Evolutionary conservation across 1,140 invertebrate genomes (phyloP), one percentile per base, ranked within the genome.

Genomic region (Musca vetustissima): DNA sequence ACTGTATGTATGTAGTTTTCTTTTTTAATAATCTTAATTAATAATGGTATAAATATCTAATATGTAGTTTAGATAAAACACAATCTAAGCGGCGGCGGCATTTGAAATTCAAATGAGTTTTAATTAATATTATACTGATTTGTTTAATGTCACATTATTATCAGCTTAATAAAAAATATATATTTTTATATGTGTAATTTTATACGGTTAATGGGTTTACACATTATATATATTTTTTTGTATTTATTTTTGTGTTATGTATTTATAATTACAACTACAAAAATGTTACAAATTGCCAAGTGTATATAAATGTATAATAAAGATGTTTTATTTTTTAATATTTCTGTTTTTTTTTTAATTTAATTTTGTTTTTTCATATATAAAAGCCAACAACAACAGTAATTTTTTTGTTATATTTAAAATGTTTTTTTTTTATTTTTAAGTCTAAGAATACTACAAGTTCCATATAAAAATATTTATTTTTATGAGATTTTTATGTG

Each of bases 261-360:
- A 28, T 28, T 25, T 57, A 32, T 66, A 61, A 49, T 32, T 68
- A 61, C 67, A 47, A 64, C 57, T 65, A 49, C 64, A 21, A n/a
- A 48, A 49, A 47, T 64, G 17, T 32, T 68, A 69, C 61, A 69
- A 69, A 64, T n/a, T 69, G 57, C 67, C 64, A 68, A 69, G 49
- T 64, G 49, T 64, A 61, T 57, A 49, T 64, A 68, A 68, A 64
- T 68, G 50, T 68, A 28, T 67, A 59, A 48, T 61, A 36, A 36
- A 28, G 25, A 59, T 59, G 17, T 28, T 32, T n/a, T 32, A 32
- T 15, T 61, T 61, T 61, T 36, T 61, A 43, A n/a, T 61, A 21
- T 17, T 59, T 36, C 17, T 61, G 15, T 32, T 32, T 59, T 59
- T 49, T 55, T 24, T 6, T 55, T 55, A 11, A 3, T 57, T 57